Evolutionary conservation across 2,113 vertebrate genomes (phyloP).

Genomic region (Phalacrocorax aristotelis): DNA sequence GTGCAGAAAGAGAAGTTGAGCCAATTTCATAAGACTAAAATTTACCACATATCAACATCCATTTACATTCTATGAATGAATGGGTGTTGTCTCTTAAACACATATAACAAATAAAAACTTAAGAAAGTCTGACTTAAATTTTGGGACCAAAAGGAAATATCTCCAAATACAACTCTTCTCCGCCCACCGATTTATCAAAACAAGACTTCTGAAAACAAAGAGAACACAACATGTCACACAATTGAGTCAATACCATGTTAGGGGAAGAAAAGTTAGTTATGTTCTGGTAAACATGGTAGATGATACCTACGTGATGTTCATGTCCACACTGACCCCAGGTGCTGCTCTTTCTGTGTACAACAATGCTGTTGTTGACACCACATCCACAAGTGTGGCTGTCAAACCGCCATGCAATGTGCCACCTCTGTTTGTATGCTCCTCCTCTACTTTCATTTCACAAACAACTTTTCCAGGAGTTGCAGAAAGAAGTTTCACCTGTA

Average conservation of each 20-base stretch:
- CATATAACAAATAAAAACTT: background rate
- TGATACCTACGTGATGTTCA: conserved; percentile 92
- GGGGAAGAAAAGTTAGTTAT: background rate
- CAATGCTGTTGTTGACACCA: conserved; percentile 86
- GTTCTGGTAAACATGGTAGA: background rate
- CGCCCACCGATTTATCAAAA: background rate
- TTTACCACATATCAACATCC: background rate
- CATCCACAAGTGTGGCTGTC: conserved; percentile 90
- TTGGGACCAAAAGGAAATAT: background rate
- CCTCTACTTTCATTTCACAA: conserved; percentile 90
- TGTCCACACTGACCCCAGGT: conserved; percentile 92
- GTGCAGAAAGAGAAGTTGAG: background rate
- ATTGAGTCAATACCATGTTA: background rate
- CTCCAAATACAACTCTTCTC: background rate
- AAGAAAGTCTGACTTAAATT: background rate
- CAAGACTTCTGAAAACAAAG: background rate
- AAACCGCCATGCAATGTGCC: conserved; percentile 91
- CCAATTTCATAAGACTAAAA: background rate
- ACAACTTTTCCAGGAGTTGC: conserved; percentile 86
- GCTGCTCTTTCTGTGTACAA: conserved; percentile 81
- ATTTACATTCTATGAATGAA: background rate
- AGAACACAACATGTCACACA: background rate
- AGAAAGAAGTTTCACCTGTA: conserved; percentile 84
- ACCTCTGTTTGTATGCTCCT: conserved; percentile 85
- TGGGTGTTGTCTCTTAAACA: background rate